phyloP scores from a whole-genome alignment of 2,113 vertebrate species.

The Eubucco bourcierii region DNA sequence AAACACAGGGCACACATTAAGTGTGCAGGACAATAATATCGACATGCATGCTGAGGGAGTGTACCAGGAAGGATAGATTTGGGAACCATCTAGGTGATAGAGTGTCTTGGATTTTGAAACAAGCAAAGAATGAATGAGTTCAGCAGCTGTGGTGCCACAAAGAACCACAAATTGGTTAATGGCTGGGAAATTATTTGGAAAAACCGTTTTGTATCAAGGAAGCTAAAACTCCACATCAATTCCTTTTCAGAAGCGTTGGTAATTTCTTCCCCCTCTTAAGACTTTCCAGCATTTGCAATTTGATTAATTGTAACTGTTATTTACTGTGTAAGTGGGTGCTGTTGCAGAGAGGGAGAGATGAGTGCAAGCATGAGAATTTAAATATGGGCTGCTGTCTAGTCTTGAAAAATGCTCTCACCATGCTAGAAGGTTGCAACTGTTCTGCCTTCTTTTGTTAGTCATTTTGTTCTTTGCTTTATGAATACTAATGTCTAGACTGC shows the following conservation, averaged over 20 bases:
- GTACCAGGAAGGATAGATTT: background rate
- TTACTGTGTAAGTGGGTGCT: background rate
- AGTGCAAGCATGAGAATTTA: background rate
- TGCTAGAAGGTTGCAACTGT: background rate
- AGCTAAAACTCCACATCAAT: background rate
- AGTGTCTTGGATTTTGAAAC: background rate
- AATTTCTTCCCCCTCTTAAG: background rate
- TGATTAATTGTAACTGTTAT: background rate
- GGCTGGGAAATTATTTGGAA: background rate
- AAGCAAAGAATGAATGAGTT: background rate
- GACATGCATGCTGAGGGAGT: background rate
- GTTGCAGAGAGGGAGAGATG: background rate
- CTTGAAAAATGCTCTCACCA: accelerated
- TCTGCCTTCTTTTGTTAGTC: background rate
- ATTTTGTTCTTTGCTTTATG: background rate
- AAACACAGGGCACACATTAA: background rate
- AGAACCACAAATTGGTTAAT: background rate
- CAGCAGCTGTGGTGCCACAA: background rate
- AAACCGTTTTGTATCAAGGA: background rate
- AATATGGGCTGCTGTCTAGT: background rate
- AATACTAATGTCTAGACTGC: background rate
- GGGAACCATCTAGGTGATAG: background rate
- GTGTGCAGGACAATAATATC: background rate
- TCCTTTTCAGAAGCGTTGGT: background rate
- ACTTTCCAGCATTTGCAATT: background rate